phyloP scores from a whole-genome alignment of 2,888 invertebrate species.

The Chymomyza fuscimana region DNA sequence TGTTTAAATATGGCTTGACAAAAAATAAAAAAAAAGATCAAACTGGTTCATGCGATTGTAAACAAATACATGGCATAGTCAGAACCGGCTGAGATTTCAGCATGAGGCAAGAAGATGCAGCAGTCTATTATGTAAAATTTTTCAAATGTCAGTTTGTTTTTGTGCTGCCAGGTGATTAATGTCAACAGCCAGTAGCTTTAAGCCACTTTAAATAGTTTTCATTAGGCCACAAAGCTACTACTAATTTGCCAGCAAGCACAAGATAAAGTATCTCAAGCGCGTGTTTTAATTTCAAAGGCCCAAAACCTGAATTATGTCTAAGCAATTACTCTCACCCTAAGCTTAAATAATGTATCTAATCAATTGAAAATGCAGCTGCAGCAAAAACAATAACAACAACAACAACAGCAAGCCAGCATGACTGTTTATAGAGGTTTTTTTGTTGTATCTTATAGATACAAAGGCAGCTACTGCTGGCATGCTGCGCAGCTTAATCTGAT shows the following conservation, averaged over 20 bases:
- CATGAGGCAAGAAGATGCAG: neutral
- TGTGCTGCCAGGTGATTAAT: neutral
- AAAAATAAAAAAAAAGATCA: conserved; percentile 12
- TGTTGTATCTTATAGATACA: neutral
- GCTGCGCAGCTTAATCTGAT: conserved; percentile 65
- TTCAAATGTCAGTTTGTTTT: conserved; percentile 3
- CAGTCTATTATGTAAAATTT: neutral
- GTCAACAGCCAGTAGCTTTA: neutral
- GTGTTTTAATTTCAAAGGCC: neutral
- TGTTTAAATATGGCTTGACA: neutral
- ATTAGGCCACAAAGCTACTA: neutral
- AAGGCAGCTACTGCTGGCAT: neutral
- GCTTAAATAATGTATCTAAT: neutral
- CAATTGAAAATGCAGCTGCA: neutral
- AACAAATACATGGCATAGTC: neutral
- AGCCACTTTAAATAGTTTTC: neutral
- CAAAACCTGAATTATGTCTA: neutral
- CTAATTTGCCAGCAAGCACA: neutral
- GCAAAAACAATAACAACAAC: neutral
- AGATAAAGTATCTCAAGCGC: neutral
- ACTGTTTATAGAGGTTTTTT: neutral
- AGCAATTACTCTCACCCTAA: neutral
- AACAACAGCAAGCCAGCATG: neutral
- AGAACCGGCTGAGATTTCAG: conserved; percentile 3
- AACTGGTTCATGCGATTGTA: neutral